Percentiles rank a stretch among this genome's conserved stretches.
Conservation (phyloP, 2,797 vertebrate genomes). For the Bradypus variegatus region DNA sequence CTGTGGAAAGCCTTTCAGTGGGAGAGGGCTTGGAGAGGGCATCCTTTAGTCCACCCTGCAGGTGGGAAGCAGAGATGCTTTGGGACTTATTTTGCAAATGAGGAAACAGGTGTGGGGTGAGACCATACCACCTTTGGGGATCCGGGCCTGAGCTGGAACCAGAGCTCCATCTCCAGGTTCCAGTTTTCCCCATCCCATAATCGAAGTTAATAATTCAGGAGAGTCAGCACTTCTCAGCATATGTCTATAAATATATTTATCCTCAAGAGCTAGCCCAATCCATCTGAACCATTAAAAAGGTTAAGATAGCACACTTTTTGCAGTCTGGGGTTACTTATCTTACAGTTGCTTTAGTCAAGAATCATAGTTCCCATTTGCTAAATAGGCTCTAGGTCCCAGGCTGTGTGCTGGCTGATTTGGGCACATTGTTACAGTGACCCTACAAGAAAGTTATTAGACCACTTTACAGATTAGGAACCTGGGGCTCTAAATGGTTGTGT, state of each 20-base stretch:
- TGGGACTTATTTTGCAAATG: neutral
- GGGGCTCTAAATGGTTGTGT: neutral
- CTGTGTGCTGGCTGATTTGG: neutral
- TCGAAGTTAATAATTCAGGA: neutral
- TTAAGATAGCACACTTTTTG: neutral
- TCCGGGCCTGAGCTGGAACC: neutral
- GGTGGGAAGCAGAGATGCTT: neutral
- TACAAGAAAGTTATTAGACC: constrained; percentile 5
- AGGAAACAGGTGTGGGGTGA: neutral
- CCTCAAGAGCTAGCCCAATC: neutral
- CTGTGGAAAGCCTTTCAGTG: neutral
- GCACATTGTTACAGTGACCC: neutral
- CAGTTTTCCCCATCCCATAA: neutral
- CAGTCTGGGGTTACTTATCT: neutral
- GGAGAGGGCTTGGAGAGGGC: neutral
- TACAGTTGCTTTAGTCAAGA: neutral
- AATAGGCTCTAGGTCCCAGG: neutral
- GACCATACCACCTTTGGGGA: neutral
- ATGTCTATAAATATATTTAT: neutral
- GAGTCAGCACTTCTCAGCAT: neutral
- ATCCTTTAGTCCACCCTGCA: neutral
- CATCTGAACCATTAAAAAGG: neutral
- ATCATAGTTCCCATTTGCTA: neutral
- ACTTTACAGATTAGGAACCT: constrained; percentile 2
- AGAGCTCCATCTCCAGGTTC: neutral